Conservation (phyloP, 2,113 vertebrate genomes). For the Uria aalge region DNA sequence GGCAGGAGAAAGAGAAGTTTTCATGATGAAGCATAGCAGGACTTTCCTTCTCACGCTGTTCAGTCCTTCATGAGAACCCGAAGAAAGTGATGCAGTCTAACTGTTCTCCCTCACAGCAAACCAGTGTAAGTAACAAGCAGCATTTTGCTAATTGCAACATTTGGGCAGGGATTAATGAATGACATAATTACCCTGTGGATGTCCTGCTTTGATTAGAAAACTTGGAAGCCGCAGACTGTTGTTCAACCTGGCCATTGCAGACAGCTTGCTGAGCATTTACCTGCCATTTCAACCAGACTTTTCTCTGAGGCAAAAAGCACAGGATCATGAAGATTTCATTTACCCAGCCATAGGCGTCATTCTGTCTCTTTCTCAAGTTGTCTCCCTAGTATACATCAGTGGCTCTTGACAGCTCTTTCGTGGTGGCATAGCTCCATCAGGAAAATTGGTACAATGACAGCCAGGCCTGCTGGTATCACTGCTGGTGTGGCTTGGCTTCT, state of each 20-base stretch:
- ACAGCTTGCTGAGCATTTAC: constrained; percentile 48
- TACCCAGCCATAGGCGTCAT: constrained; percentile 50
- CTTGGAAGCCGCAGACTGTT: constrained; percentile 69
- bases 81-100: not conserved
- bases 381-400: constrained; percentile 55
- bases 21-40: no score
- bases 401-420: constrained; percentile 62
- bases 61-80: not conserved
- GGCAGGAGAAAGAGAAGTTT: not conserved
- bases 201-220: constrained; percentile 62
- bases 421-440: constrained; percentile 63
- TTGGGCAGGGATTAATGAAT: constrained; percentile 50
- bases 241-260: constrained; percentile 58
- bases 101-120: not conserved
- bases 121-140: not conserved
- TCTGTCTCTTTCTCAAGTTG: constrained; percentile 43
- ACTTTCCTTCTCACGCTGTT: not conserved
- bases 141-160: constrained; percentile 16
- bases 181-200: constrained; percentile 66
- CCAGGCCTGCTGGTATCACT: not conserved
- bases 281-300: constrained; percentile 63
- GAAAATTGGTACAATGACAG: constrained; percentile 15
- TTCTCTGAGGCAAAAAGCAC: not conserved
- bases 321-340: not conserved
- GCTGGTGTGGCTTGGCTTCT: constrained; percentile 48